Evolutionary conservation across 2,113 vertebrate species (phyloP).

Genomic region (Rynchops niger): DNA sequence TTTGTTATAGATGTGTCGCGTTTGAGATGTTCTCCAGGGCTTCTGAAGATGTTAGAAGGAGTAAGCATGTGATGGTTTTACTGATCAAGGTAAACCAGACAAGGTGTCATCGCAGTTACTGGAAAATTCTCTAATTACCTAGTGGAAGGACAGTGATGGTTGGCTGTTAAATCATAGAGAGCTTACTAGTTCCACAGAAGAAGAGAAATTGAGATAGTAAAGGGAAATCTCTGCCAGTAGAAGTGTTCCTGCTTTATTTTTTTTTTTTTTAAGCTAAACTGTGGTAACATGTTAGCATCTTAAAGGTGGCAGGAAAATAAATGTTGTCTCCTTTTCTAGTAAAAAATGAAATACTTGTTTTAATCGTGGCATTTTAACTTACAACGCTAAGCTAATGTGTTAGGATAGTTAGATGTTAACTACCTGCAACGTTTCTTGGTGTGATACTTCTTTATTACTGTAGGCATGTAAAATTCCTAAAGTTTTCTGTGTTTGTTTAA

Average conservation of each 20-base stretch:
- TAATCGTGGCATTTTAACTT: not conserved
- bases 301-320: not conserved
- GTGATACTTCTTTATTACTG: not conserved
- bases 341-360: not conserved
- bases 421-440: not conserved
- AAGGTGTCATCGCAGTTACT: not conserved
- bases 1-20: not conserved
- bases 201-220: not conserved
- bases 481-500: not conserved
- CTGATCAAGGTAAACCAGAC: not conserved
- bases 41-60: not conserved
- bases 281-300: not conserved
- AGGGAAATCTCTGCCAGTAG: not conserved
- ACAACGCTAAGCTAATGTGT: not conserved
- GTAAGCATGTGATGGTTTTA: not conserved
- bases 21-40: not conserved
- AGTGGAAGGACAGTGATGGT: not conserved
- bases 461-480: not conserved
- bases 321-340: not conserved
- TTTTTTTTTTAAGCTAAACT: not conserved
- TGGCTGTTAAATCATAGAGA: not conserved
- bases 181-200: not conserved
- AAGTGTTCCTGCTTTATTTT: not conserved
- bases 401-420: not conserved
- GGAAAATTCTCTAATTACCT: not conserved